These are phyloP conservation scores for Chrysaora quinquecirrha DNA, from an alignment of 30 jellyfish, hydroid and myxozoan species.

Conservation along the genomic window DNA sequence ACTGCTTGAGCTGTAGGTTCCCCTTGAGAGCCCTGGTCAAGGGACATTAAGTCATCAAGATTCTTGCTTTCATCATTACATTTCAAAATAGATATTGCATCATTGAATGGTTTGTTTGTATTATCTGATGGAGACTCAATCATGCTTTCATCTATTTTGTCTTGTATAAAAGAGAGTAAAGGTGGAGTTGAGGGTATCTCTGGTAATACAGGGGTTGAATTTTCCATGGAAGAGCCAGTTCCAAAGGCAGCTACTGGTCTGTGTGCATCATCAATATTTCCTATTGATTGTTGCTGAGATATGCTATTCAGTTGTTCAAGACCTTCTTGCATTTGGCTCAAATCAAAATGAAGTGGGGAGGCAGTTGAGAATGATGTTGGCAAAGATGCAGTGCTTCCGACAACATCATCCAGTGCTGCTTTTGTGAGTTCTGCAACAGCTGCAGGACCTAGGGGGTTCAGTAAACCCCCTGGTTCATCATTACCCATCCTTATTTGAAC, in stretches of 20 bases:
- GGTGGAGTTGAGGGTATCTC: conserved; percentile 95
- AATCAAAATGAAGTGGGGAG: conserved; percentile 44
- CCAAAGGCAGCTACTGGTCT: conserved; percentile 94
- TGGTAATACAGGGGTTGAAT: conserved; percentile 58
- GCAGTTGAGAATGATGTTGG: conserved; percentile 56
- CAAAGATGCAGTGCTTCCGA: conserved; percentile 55
- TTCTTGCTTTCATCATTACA: conserved; percentile 20
- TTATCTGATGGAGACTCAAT: conserved; percentile 7
- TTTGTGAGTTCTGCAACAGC: conserved; percentile 81
- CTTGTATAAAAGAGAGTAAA: conserved; percentile 70
- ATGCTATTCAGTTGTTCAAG: background rate
- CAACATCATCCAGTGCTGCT: conserved; percentile 89
- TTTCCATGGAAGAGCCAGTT: conserved; percentile 35
- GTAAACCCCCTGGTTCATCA: conserved; percentile 42
- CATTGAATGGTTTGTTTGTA: background rate
- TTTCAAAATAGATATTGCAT: background rate
- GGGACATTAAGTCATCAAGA: conserved; percentile 1
- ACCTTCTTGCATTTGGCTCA: conserved; percentile 39
- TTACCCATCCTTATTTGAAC: conserved; percentile 37
- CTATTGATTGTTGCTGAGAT: conserved; percentile 53
- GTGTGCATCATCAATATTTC: conserved; percentile 45
- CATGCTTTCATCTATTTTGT: conserved; percentile 65
- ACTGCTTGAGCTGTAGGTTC: conserved; percentile 92
- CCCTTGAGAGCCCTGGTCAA: conserved; percentile 15
- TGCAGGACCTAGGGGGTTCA: conserved; percentile 62